Conservation (phyloP, 2,888 invertebrate genomes). For the Lacanobia wlatinum region DNA sequence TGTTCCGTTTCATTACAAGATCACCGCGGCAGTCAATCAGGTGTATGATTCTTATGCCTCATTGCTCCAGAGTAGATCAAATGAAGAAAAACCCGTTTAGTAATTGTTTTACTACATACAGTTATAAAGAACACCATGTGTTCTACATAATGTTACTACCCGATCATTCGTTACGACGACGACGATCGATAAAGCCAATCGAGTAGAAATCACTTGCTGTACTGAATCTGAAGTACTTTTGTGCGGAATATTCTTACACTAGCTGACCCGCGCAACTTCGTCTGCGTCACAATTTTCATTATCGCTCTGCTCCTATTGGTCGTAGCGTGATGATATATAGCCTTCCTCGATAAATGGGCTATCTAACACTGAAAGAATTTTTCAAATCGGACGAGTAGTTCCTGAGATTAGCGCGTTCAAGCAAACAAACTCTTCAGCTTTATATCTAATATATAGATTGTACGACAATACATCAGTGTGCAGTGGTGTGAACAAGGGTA, state of each 20-base stretch:
- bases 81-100: constrained; percentile 19
- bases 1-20: constrained; percentile 10
- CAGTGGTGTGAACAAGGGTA: too few relatives aligned
- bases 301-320: too few relatives aligned
- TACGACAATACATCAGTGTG: background rate
- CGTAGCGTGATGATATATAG: too few relatives aligned
- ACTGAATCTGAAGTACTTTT: background rate
- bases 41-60: constrained; percentile 6
- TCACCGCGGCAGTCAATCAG: constrained; percentile 2
- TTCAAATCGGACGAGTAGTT: too few relatives aligned
- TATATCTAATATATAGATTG: too few relatives aligned
- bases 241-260: background rate
- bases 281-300: too few relatives aligned
- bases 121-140: constrained; percentile 22
- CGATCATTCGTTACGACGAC: constrained; percentile 20
- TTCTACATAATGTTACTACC: constrained; percentile 6
- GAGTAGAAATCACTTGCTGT: constrained; percentile 21
- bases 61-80: constrained; percentile 11
- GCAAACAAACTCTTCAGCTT: too few relatives aligned
- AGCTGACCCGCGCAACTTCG: too few relatives aligned
- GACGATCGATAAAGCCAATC: constrained; percentile 25
- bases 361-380: too few relatives aligned
- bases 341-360: too few relatives aligned
- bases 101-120: constrained; percentile 15
- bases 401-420: too few relatives aligned